Base-by-base conservation (phyloP, 2,797 vertebrate genomes). In the Schizothorax lantsangensis region DNA sequence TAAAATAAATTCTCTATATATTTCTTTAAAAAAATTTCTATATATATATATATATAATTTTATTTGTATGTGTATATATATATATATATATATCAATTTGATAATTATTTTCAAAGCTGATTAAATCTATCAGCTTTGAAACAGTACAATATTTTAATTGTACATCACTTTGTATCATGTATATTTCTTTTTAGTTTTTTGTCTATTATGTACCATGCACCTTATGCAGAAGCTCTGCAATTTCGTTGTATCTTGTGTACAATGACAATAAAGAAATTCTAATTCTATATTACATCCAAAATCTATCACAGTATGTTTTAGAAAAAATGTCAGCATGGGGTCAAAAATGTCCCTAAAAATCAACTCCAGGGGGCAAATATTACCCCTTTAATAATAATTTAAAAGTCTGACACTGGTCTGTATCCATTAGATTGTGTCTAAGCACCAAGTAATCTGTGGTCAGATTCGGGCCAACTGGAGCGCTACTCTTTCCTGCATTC, bases 381-480 rank as follows among this genome's bases (percentile, higher is more conserved):
- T 11, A 64, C 2, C 40, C 12, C 5, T 47, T 62, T 45, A 68
- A 68, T 49, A 68, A 21, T 43, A 57, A n/a, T 72, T 17, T 9
- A 17, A n/a, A 79, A 40, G 4, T 80, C 23, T 47, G 19, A 54
- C 59, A 45, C 17, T 69, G 43, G 45, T 36, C 19, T 69, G 45
- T 49, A 81, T 81, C 30, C 45, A 81, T 36, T 85, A 80, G 68
- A 85, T 80, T 80, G 75, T 71, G 47, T 85, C 64, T 66, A 23
- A 38, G 68, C 62, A 68, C 47, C 69, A 85, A 89, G 69, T 90
- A 90, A 91, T 86, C 91, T 85, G 89, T 88, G 81, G 88, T 91
- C 85, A 90, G 90, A 91, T 87, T 85, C 75, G 26, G 69, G 83
- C 87, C 90, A 91, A 88, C 85, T 92, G 90, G 84, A 88, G 82